Conservation (phyloP, 2,888 invertebrate genomes). For the Caenorhabditis virilis region DNA sequence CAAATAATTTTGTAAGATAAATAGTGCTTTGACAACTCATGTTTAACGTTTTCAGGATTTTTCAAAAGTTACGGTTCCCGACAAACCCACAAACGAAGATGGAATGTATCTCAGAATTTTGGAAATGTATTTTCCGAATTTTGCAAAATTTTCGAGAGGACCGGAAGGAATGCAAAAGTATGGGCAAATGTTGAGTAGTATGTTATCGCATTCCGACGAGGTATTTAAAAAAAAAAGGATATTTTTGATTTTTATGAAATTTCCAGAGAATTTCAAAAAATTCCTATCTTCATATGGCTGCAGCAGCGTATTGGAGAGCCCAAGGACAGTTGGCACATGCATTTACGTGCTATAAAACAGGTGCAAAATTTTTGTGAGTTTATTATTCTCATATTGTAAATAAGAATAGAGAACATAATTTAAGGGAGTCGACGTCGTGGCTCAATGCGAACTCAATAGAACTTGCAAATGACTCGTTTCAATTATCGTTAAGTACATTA, state of each 20-base stretch:
- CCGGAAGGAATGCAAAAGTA: slow-evolving; percentile 15
- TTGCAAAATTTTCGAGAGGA: slow-evolving; percentile 21
- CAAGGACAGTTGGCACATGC: slow-evolving; percentile 39
- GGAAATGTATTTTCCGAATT: slow-evolving; percentile 24
- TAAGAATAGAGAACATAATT: too few species aligned
- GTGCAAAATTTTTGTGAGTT: neutral
- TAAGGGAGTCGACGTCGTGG: neutral
- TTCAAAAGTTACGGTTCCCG: slow-evolving; percentile 12
- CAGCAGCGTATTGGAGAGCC: slow-evolving; percentile 47
- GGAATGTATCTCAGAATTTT: slow-evolving; percentile 25
- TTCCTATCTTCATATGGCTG: slow-evolving; percentile 41
- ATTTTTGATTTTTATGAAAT: too few species aligned
- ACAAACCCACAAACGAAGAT: slow-evolving; percentile 12
- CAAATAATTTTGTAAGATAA: slow-evolving; percentile 19
- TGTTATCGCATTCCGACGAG: slow-evolving; percentile 29
- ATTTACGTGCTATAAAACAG: slow-evolving; percentile 33
- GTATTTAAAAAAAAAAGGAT: slow-evolving; percentile 8
- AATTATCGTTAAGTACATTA: slow-evolving; percentile 21
- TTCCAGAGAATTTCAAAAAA: slow-evolving; percentile 38
- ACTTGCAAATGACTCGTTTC: slow-evolving; percentile 5
- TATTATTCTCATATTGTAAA: neutral
- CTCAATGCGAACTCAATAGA: neutral
- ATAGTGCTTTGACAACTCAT: too few species aligned
- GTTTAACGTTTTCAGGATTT: slow-evolving; percentile 18
- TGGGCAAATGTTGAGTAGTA: slow-evolving; percentile 28